Percentiles rank a stretch among this genome's conserved stretches.
These are phyloP conservation scores for Sialia sialis DNA, from an alignment of 2,113 vertebrate genomes.

Conservation along the genomic window DNA sequence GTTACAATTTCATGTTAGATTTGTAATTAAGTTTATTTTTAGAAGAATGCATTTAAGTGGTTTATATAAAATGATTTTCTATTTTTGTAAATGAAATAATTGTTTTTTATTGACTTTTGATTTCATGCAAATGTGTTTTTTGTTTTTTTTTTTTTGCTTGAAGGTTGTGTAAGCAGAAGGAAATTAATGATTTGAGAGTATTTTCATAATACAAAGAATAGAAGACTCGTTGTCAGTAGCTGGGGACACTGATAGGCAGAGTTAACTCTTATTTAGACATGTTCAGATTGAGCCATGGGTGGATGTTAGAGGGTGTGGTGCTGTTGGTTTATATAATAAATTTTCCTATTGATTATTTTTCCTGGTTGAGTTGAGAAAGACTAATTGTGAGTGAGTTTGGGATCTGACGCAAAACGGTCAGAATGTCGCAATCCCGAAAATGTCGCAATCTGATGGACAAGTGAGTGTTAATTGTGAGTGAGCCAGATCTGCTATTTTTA, in stretches of 20 bases:
- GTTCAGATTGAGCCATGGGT: neutral
- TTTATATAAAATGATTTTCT: conserved; percentile 40
- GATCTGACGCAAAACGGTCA: neutral
- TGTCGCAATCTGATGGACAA: neutral
- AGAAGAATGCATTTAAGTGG: conserved; percentile 20
- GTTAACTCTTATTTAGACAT: neutral
- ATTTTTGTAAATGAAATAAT: conserved; percentile 61
- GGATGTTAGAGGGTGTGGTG: neutral
- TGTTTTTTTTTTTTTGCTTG: neutral
- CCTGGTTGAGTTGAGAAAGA: neutral
- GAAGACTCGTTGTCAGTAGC: neutral
- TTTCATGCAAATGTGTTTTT: neutral
- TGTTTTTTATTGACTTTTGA: conserved; percentile 43
- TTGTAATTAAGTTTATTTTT: conserved; percentile 61
- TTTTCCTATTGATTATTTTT: neutral
- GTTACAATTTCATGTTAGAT: conserved; percentile 40
- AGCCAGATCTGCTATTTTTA: conserved; percentile 46
- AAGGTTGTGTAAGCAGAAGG: conserved; percentile 21
- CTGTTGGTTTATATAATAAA: neutral
- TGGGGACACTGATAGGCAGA: neutral
- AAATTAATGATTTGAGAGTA: neutral
- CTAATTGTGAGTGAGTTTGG: neutral
- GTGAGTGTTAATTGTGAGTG: conserved; percentile 22
- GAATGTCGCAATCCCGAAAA: neutral
- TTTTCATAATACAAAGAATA: neutral